These are phyloP conservation scores for Drosophila subpulchrella DNA, from an alignment of 1,140 invertebrate species.

Conservation along the genomic window DNA sequence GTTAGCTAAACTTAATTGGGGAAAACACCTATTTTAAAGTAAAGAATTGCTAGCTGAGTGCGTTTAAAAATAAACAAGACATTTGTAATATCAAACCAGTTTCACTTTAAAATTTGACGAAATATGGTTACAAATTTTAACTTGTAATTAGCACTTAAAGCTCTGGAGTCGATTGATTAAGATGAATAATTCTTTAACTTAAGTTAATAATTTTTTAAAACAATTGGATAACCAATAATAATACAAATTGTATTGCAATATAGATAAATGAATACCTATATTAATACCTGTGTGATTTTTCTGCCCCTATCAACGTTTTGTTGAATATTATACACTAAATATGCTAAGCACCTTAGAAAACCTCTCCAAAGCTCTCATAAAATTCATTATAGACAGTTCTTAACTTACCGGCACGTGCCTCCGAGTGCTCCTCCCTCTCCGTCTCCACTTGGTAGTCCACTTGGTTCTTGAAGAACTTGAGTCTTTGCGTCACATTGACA, in stretches of 20 bases:
- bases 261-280: no score
- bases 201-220: no score
- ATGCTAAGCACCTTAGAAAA: no score
- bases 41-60: neutral
- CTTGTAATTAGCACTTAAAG: no score
- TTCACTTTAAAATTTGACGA: no score
- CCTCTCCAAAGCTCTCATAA: neutral
- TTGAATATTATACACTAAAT: neutral
- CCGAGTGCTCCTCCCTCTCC: conserved; percentile 54
- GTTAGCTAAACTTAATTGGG: conserved; percentile 17
- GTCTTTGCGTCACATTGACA: conserved; percentile 88
- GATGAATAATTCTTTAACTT: no score
- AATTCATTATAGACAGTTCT: neutral
- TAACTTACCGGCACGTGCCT: conserved; percentile 64
- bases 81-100: no score
- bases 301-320: neutral
- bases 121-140: no score
- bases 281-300: neutral
- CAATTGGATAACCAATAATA: no score
- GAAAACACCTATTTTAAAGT: neutral
- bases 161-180: no score
- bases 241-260: no score
- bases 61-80: no score
- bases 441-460: conserved; percentile 86
- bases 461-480: conserved; percentile 89